These are phyloP conservation scores for Archivesica marissinica DNA, from an alignment of 1,140 invertebrate species.

Conservation along the genomic window DNA sequence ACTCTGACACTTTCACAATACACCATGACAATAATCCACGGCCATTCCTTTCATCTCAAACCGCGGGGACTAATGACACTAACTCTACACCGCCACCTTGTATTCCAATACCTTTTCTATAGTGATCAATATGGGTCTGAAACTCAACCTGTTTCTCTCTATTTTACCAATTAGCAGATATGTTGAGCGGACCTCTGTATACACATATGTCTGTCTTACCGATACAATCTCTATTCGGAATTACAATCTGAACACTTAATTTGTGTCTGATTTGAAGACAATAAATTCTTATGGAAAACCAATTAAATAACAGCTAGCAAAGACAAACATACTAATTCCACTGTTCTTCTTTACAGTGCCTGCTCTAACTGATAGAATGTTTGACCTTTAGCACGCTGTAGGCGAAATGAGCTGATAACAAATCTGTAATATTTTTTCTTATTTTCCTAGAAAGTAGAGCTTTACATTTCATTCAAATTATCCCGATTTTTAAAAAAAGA, in stretches of 20 bases:
- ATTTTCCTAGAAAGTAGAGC: too few relatives aligned
- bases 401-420: too few relatives aligned
- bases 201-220: not conserved
- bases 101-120: slow-evolving; percentile 30
- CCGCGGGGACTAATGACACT: slow-evolving; percentile 37
- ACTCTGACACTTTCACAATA: slow-evolving; percentile 27
- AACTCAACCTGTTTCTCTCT: slow-evolving; percentile 17
- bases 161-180: slow-evolving; percentile 35
- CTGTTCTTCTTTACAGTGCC: too few relatives aligned
- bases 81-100: not conserved
- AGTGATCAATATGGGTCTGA: slow-evolving; percentile 7
- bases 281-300: not conserved
- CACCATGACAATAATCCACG: not conserved
- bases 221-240: slow-evolving; percentile 13
- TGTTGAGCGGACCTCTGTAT: too few relatives aligned
- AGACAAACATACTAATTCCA: too few relatives aligned
- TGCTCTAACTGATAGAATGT: too few relatives aligned
- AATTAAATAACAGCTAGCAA: slow-evolving; percentile 12
- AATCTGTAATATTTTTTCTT: too few relatives aligned
- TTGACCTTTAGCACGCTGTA: too few relatives aligned
- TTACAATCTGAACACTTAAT: slow-evolving; percentile 18
- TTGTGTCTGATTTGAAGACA: not conserved
- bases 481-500: too few relatives aligned
- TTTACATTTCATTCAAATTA: too few relatives aligned
- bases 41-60: slow-evolving; percentile 11